Percentiles rank a stretch among this genome's conserved stretches.
Evolutionary conservation across 2,888 invertebrate genomes (phyloP).

Genomic region (Panopea generosa): DNA sequence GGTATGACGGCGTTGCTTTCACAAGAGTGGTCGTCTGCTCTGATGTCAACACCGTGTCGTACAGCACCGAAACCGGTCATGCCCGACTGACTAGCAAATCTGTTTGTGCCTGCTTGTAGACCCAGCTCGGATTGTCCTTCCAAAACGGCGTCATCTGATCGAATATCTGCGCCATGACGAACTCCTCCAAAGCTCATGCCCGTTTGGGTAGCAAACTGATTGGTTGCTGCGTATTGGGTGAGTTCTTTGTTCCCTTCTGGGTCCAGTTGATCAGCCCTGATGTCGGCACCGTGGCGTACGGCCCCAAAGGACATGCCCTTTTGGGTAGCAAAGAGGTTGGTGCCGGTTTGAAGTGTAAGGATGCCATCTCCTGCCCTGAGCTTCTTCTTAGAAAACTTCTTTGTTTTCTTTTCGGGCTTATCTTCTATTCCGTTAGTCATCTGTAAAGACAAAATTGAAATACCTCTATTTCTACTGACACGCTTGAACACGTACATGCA

Average conservation of each 20-base stretch:
- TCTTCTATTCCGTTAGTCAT: slow-evolving; percentile 46
- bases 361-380: slow-evolving; percentile 78
- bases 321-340: slow-evolving; percentile 83
- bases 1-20: slow-evolving; percentile 78
- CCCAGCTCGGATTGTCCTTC: slow-evolving; percentile 65
- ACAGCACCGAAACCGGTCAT: slow-evolving; percentile 78
- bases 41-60: slow-evolving; percentile 83
- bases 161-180: slow-evolving; percentile 71
- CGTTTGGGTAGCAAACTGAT: slow-evolving; percentile 76
- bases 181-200: slow-evolving; percentile 77
- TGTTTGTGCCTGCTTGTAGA: slow-evolving; percentile 80
- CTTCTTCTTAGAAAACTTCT: slow-evolving; percentile 81
- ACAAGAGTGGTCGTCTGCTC: slow-evolving; percentile 77
- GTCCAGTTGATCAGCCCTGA: slow-evolving; percentile 78
- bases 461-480: too few relatives aligned
- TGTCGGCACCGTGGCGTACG: slow-evolving; percentile 82
- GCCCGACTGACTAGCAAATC: slow-evolving; percentile 79
- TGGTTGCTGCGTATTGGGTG: slow-evolving; percentile 72
- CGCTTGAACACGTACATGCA: too few relatives aligned
- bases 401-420: slow-evolving; percentile 38
- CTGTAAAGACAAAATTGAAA: slow-evolving; percentile 34
- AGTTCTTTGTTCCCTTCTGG: slow-evolving; percentile 73
- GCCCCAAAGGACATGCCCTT: slow-evolving; percentile 80
- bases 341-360: slow-evolving; percentile 83
- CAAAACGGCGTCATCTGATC: slow-evolving; percentile 57